phyloP scores from a whole-genome alignment of 2,113 vertebrate species.

The Coptodon bakossiorum region DNA sequence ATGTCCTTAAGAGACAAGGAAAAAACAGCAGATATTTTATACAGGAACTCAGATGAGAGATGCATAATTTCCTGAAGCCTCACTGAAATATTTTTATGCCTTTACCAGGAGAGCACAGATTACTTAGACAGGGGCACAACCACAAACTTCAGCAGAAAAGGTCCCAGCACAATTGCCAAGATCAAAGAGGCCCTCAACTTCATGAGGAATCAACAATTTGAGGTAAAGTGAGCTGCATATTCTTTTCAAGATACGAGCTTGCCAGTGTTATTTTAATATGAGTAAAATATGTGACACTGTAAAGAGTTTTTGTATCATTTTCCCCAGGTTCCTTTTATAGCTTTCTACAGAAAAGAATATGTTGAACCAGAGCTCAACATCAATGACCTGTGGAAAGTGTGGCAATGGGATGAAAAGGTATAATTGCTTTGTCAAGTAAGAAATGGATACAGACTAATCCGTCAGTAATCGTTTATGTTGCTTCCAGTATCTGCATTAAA shows the following conservation, averaged over 20 bases:
- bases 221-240: slow-evolving; percentile 71
- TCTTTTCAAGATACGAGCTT: not conserved
- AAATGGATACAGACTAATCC: not conserved
- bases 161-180: slow-evolving; percentile 95
- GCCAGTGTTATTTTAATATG: not conserved
- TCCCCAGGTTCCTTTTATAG: slow-evolving; percentile 91
- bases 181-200: slow-evolving; percentile 98
- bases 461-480: not conserved
- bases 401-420: slow-evolving; percentile 99
- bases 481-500: not conserved
- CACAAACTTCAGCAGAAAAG: slow-evolving; percentile 92
- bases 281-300: not conserved
- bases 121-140: slow-evolving; percentile 89
- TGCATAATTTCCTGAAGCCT: not conserved
- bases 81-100: not conserved
- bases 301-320: not conserved
- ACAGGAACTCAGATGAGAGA: not conserved
- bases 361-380: slow-evolving; percentile 96
- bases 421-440: not conserved
- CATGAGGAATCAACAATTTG: slow-evolving; percentile 98
- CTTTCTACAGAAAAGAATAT: slow-evolving; percentile 98
- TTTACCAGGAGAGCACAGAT: slow-evolving; percentile 84
- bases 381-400: slow-evolving; percentile 96
- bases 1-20: not conserved
- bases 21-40: not conserved